A percentile compares a stretch with the other conserved stretches of the same genome.
Conservation (phyloP, 2,113 vertebrate genomes). For the Oreotrochilus melanogaster region DNA sequence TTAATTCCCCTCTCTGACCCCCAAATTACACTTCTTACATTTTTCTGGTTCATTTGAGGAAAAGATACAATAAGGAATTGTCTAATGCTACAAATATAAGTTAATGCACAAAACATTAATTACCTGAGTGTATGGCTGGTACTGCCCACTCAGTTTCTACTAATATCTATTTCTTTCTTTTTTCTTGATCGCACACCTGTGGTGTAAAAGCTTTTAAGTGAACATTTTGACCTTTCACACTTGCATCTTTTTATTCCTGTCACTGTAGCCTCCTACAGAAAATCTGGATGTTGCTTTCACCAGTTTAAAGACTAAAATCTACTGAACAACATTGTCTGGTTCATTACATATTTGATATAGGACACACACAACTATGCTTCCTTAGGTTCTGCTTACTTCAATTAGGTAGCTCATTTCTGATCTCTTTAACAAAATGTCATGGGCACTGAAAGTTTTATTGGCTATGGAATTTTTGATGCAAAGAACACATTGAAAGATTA, state of each 20-base stretch:
- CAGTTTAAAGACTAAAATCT: neutral
- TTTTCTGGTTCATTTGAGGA: neutral
- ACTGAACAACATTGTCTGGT: neutral
- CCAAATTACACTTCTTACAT: neutral
- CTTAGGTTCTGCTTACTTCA: neutral
- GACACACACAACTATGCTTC: neutral
- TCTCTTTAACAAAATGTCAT: neutral
- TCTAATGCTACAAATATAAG: neutral
- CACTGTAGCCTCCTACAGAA: neutral
- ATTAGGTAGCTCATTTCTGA: neutral
- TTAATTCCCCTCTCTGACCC: neutral
- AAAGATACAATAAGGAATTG: neutral
- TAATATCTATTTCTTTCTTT: neutral
- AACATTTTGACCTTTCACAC: neutral
- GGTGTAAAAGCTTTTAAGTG: neutral
- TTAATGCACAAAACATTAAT: neutral
- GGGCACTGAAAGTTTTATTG: accelerated
- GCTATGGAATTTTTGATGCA: neutral
- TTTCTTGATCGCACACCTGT: neutral
- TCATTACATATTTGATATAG: neutral
- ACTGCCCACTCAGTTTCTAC: neutral
- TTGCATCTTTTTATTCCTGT: neutral
- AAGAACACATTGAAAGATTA: neutral
- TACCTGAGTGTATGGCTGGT: neutral
- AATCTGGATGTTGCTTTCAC: neutral